Evolutionary conservation across 2,797 vertebrate species (phyloP).

Genomic region (Smutsia temminckii): DNA sequence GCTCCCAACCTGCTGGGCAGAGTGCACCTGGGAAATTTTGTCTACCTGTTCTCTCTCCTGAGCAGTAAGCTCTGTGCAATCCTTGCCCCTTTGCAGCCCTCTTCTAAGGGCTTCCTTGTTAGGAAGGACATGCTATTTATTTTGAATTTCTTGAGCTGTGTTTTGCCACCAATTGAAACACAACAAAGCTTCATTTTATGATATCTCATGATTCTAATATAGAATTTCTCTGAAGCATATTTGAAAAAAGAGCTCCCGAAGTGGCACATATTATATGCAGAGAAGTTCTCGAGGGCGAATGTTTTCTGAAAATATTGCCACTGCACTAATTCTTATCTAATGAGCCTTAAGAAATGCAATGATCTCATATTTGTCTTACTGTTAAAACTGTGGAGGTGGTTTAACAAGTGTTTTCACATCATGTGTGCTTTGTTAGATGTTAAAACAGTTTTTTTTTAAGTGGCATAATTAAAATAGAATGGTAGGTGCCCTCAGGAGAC

Average conservation of each 20-base stretch:
- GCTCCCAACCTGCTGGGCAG: too few relatives aligned
- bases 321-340: slow-evolving; percentile 13
- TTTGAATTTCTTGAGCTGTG: slow-evolving; percentile 42
- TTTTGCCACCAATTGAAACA: not conserved
- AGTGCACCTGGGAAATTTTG: too few relatives aligned
- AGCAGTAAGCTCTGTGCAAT: too few relatives aligned
- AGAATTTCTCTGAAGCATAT: not conserved
- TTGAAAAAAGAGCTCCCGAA: not conserved
- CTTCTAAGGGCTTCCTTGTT: too few relatives aligned
- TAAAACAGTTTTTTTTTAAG: slow-evolving; percentile 50
- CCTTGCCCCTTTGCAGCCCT: too few relatives aligned
- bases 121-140: not conserved
- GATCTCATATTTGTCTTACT: slow-evolving; percentile 66
- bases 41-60: too few relatives aligned
- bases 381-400: slow-evolving; percentile 36
- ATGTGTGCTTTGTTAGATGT: slow-evolving; percentile 63
- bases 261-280: not conserved
- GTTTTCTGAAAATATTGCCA: not conserved
- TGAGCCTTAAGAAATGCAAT: not conserved
- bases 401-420: slow-evolving; percentile 71
- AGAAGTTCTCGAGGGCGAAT: not conserved
- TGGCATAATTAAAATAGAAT: slow-evolving; percentile 71
- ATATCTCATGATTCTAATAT: not conserved
- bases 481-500: slow-evolving; percentile 47
- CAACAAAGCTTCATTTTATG: slow-evolving; percentile 1